These are phyloP conservation scores for Dallia pectoralis DNA, from an alignment of 2,797 vertebrate species.

Conservation along the genomic window DNA sequence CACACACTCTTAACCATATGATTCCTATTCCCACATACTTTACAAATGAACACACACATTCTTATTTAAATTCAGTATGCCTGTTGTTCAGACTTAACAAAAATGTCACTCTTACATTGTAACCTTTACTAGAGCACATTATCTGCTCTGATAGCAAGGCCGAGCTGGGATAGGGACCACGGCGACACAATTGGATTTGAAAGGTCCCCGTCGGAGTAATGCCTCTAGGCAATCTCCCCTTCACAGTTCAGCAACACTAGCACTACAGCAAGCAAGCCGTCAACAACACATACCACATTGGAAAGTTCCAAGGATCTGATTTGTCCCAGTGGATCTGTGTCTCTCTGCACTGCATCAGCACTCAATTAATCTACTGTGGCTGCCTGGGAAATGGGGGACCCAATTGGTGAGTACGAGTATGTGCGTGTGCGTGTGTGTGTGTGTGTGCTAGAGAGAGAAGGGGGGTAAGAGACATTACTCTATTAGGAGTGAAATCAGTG, in stretches of 20 bases:
- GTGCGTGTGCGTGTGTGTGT: not conserved
- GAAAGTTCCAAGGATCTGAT: slow-evolving; percentile 59
- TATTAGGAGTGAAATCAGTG: not conserved
- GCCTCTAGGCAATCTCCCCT: slow-evolving; percentile 68
- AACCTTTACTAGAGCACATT: slow-evolving; percentile 77
- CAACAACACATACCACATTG: not conserved
- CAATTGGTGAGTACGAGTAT: not conserved
- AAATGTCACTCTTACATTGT: slow-evolving; percentile 77
- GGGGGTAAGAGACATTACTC: not conserved
- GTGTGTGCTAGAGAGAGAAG: not conserved
- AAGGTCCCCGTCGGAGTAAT: slow-evolving; percentile 73
- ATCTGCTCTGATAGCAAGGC: slow-evolving; percentile 73
- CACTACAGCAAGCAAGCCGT: slow-evolving; percentile 35
- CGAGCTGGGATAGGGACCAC: slow-evolving; percentile 47
- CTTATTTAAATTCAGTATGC: slow-evolving; percentile 58
- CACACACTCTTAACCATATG: not conserved
- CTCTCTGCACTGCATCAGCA: slow-evolving; percentile 24
- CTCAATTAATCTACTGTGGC: slow-evolving; percentile 1
- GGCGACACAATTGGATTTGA: slow-evolving; percentile 73
- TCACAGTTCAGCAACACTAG: slow-evolving; percentile 70
- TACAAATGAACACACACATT: slow-evolving; percentile 16
- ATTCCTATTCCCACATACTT: slow-evolving; percentile 3
- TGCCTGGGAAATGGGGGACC: not conserved
- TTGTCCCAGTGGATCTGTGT: slow-evolving; percentile 57
- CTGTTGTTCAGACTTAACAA: slow-evolving; percentile 61